Evolutionary conservation across 2,113 vertebrate genomes (phyloP).

Genomic region (Agapornis roseicollis): DNA sequence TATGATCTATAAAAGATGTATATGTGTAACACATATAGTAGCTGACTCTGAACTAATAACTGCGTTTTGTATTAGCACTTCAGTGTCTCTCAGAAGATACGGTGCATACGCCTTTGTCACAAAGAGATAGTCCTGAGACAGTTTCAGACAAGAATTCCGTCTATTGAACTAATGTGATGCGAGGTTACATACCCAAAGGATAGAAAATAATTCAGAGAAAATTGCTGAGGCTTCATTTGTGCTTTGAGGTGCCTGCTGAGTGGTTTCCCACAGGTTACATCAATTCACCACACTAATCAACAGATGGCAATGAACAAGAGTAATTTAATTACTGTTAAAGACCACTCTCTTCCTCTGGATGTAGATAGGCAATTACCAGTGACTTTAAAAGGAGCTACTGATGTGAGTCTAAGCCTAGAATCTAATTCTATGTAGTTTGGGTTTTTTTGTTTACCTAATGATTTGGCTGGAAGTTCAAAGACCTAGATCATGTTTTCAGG

Average conservation of each 20-base stretch:
- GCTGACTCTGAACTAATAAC: neutral
- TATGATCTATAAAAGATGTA: neutral
- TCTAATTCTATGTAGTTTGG: neutral
- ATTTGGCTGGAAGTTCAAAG: neutral
- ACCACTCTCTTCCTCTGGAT: neutral
- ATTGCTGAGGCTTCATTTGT: neutral
- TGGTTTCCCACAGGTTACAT: neutral
- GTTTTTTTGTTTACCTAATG: neutral
- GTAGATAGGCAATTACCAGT: neutral
- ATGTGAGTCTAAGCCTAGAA: neutral
- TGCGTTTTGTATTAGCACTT: neutral
- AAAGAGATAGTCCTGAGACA: neutral
- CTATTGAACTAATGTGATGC: neutral
- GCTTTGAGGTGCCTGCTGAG: neutral
- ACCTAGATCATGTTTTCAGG: neutral
- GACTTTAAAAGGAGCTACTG: neutral
- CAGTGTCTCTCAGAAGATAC: neutral
- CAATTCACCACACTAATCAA: constrained; percentile 18
- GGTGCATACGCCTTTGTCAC: neutral
- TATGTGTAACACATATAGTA: neutral
- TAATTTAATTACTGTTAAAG: constrained; percentile 23
- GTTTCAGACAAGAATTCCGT: neutral
- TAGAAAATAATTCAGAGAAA: neutral
- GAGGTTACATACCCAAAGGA: neutral
- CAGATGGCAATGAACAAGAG: neutral